Percentiles rank a stretch among this genome's conserved stretches.
Conservation (phyloP, 2,888 invertebrate genomes). For the Erebia ligea region DNA sequence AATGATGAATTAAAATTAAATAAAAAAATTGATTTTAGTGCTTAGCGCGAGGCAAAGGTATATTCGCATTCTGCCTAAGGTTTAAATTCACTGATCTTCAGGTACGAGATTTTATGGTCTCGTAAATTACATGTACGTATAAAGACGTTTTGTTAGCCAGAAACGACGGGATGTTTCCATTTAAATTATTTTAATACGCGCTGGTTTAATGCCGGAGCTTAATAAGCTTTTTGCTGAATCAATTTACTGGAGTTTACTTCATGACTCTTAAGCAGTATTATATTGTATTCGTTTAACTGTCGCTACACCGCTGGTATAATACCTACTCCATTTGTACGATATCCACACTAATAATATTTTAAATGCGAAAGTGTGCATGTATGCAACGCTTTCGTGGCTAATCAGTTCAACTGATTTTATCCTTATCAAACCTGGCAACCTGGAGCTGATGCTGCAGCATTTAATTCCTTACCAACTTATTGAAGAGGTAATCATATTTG, state of each 20-base stretch:
- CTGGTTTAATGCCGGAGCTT: constrained; percentile 57
- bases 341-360: no score
- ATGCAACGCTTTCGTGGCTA: no score
- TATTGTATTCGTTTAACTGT: constrained; percentile 21
- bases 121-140: constrained; percentile 73
- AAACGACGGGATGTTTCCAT: constrained; percentile 69
- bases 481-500: no score
- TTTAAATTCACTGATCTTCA: constrained; percentile 75
- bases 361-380: no score
- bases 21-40: constrained; percentile 19
- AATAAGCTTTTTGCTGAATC: constrained; percentile 69
- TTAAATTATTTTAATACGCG: constrained; percentile 75
- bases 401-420: no score
- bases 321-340: constrained; percentile 9
- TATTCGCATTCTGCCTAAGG: constrained; percentile 30
- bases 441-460: no score
- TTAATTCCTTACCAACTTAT: no score
- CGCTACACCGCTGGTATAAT: neutral
- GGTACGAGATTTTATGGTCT: constrained; percentile 70
- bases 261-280: constrained; percentile 29
- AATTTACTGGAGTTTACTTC: constrained; percentile 53
- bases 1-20: neutral
- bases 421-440: no score
- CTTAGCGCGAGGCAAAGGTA: constrained; percentile 8
- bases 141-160: constrained; percentile 75